Conservation (phyloP, 1,140 invertebrate genomes). For the Anadara kagoshimensis region DNA sequence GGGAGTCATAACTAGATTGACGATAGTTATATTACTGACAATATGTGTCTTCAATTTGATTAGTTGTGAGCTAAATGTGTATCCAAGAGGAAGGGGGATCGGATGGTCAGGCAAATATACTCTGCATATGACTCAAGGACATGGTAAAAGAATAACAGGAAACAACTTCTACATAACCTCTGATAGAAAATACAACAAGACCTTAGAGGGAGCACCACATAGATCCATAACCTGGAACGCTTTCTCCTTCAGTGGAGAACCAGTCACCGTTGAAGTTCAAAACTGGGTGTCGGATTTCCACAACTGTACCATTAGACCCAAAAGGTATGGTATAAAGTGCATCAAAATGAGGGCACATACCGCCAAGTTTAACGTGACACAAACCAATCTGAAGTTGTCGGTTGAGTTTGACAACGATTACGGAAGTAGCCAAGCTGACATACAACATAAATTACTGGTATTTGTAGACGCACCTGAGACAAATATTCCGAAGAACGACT, state of each 20-base stretch:
- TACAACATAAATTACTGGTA: constrained; percentile 23
- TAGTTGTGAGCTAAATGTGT: too few species aligned
- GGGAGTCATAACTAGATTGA: too few species aligned
- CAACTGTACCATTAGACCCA: constrained; percentile 19
- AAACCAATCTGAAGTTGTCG: constrained; percentile 15
- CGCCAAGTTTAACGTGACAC: constrained; percentile 12
- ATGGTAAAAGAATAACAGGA: too few species aligned
- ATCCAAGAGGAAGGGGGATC: too few species aligned
- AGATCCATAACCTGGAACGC: constrained; percentile 24
- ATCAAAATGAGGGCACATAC: constrained; percentile 2
- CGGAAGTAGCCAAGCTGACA: constrained; percentile 13
- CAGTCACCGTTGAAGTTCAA: not conserved
- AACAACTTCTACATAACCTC: too few species aligned
- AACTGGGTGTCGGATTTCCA: constrained; percentile 10
- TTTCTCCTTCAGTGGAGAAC: constrained; percentile 13
- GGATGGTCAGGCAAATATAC: too few species aligned
- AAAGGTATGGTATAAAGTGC: not conserved
- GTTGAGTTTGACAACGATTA: constrained; percentile 39
- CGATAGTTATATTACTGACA: too few species aligned
- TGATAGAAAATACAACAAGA: too few species aligned
- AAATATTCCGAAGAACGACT: constrained; percentile 4
- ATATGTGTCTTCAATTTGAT: too few species aligned
- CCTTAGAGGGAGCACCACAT: not conserved
- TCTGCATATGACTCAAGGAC: too few species aligned
- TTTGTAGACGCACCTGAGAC: constrained; percentile 29